Percentiles rank a stretch among this genome's conserved stretches.
phyloP scores from a whole-genome alignment of 2,797 vertebrate species.

The Pempheris klunzingeri region DNA sequence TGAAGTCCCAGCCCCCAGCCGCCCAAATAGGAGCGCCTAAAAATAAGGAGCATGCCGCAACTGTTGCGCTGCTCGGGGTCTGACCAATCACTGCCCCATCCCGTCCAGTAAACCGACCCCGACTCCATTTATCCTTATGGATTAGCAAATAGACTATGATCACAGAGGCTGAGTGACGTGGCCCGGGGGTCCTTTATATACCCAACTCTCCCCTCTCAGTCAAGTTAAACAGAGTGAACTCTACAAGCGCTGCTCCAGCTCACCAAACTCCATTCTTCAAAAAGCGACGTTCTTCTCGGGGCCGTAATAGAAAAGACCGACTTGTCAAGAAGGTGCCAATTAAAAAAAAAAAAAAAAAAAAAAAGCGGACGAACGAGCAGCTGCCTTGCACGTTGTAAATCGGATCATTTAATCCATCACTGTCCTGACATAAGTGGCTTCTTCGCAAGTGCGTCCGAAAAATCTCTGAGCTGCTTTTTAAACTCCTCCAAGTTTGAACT shows the following conservation, averaged over 20 bases:
- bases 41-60: slow-evolving; percentile 84
- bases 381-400: slow-evolving; percentile 67
- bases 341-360: slow-evolving; percentile 61
- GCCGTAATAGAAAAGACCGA: slow-evolving; percentile 66
- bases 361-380: slow-evolving; percentile 34
- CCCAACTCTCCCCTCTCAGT: slow-evolving; percentile 69
- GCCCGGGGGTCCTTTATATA: slow-evolving; percentile 79
- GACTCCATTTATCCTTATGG: slow-evolving; percentile 71
- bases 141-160: slow-evolving; percentile 85
- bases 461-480: slow-evolving; percentile 60
- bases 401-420: slow-evolving; percentile 81
- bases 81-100: slow-evolving; percentile 77
- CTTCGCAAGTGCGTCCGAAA: slow-evolving; percentile 79
- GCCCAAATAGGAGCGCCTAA: slow-evolving; percentile 83
- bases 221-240: slow-evolving; percentile 70
- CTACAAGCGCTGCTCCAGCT: slow-evolving; percentile 57
- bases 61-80: slow-evolving; percentile 69
- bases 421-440: slow-evolving; percentile 66
- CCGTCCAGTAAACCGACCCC: slow-evolving; percentile 75
- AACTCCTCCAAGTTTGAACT: slow-evolving; percentile 72
- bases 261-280: slow-evolving; percentile 49
- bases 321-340: slow-evolving; percentile 79
- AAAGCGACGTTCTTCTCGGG: slow-evolving; percentile 47
- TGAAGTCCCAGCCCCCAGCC: slow-evolving; percentile 46
- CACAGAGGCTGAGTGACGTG: slow-evolving; percentile 87